A percentile compares a stretch with the other conserved stretches of the same genome.
Evolutionary conservation across 2,888 invertebrate genomes (phyloP).

Genomic region (Agrotis clavis): DNA sequence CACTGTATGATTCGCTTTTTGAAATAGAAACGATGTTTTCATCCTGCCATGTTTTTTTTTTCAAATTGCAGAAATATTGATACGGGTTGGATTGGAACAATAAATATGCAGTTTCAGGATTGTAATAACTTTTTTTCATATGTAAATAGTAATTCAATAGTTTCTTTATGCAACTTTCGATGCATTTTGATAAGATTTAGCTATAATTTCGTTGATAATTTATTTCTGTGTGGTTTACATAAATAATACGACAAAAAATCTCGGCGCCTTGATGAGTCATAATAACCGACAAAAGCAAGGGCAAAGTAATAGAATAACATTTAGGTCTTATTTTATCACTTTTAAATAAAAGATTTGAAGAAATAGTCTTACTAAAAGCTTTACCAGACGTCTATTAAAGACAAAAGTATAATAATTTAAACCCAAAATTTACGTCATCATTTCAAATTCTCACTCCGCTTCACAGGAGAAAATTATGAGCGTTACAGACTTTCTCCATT

Average conservation of each 20-base stretch:
- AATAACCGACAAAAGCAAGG: background rate
- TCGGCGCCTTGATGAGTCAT: background rate
- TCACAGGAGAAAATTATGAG: constrained; percentile 35
- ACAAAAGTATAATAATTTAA: constrained; percentile 27
- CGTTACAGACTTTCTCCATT: constrained; percentile 45
- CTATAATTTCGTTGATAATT: too few species aligned
- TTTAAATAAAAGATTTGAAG: background rate
- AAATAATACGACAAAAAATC: background rate
- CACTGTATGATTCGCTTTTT: constrained; percentile 36
- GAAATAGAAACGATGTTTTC: constrained; percentile 24
- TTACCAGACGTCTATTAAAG: background rate
- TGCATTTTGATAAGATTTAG: background rate
- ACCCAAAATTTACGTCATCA: constrained; percentile 22
- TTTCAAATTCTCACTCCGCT: constrained; percentile 30
- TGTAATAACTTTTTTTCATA: background rate
- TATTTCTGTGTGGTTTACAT: too few species aligned
- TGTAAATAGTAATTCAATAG: background rate
- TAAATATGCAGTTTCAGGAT: background rate
- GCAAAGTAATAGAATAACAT: background rate
- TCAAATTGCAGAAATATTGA: constrained; percentile 4
- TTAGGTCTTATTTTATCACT: background rate
- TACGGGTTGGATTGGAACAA: background rate
- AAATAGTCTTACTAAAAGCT: background rate
- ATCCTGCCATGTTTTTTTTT: constrained; percentile 2
- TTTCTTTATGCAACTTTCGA: background rate